These are phyloP conservation scores for Eucidaris tribuloides DNA, from an alignment of 35 echinoderm and acorn worm species.

Conservation along the genomic window DNA sequence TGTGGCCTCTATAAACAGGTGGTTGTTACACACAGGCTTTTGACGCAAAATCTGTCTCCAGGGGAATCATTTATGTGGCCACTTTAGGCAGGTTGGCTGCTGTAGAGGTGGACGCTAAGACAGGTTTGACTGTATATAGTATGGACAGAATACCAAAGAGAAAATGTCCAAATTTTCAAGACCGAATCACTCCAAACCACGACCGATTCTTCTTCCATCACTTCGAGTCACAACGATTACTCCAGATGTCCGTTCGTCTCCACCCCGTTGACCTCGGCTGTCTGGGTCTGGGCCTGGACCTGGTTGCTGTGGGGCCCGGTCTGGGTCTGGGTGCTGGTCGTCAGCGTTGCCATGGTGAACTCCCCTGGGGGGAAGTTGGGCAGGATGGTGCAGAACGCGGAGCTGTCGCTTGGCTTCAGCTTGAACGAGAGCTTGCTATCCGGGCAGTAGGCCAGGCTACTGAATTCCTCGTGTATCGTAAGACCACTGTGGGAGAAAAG, in stretches of 20 bases:
- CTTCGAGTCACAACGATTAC: too few species aligned
- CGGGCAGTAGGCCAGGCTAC: constrained; percentile 40
- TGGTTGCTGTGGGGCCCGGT: constrained; percentile 38
- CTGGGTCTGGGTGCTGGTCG: constrained; percentile 32
- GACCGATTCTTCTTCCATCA: too few species aligned
- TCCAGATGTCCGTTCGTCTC: constrained; percentile 17
- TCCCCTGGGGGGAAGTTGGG: constrained; percentile 70
- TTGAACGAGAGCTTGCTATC: constrained; percentile 77
- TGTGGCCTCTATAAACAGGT: too few species aligned
- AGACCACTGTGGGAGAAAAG: constrained; percentile 1
- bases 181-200: too few species aligned
- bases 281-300: constrained; percentile 38
- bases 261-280: neutral
- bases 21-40: too few species aligned
- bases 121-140: too few species aligned
- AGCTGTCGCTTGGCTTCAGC: constrained; percentile 81
- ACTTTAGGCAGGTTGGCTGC: too few species aligned
- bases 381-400: constrained; percentile 81
- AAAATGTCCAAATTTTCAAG: too few species aligned
- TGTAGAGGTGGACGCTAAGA: too few species aligned
- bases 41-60: too few species aligned
- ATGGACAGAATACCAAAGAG: too few species aligned
- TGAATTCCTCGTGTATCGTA: constrained; percentile 1
- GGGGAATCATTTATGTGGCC: too few species aligned
- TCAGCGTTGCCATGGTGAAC: constrained; percentile 36